Percentiles rank a stretch among this genome's conserved stretches.
phyloP scores from a whole-genome alignment of 2,888 invertebrate species.

The Oligia strigilis region DNA sequence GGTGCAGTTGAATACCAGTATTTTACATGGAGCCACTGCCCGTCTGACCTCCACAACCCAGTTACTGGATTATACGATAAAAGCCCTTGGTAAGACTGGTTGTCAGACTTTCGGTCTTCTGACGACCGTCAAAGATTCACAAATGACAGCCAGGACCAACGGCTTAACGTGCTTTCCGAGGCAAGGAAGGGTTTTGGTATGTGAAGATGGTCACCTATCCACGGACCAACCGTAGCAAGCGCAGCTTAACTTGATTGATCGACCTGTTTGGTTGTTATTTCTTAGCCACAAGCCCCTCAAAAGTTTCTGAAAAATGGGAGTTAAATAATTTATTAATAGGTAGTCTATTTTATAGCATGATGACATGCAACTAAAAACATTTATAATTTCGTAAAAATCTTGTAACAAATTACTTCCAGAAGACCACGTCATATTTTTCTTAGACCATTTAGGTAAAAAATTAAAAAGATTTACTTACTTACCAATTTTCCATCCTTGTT shows the following conservation, averaged over 20 bases:
- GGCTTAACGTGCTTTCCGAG: background rate
- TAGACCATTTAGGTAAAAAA: background rate
- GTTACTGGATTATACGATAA: background rate
- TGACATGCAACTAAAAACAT: background rate
- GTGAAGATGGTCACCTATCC: background rate
- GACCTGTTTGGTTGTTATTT: background rate
- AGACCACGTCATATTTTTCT: background rate
- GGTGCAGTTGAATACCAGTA: too few species aligned
- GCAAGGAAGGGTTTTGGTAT: background rate
- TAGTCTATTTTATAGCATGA: background rate
- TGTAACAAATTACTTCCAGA: background rate
- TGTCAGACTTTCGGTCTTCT: background rate
- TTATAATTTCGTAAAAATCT: background rate
- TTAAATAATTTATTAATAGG: background rate
- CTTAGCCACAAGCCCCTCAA: too few species aligned
- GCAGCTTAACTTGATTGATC: background rate
- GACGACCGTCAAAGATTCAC: too few species aligned
- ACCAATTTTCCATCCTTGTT: constrained; percentile 13
- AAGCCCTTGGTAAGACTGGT: background rate
- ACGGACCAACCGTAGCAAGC: background rate
- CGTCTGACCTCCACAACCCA: background rate
- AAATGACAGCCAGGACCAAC: too few species aligned
- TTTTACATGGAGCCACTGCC: background rate
- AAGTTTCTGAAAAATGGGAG: background rate
- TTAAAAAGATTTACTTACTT: background rate